Conservation (phyloP, 2,797 vertebrate species). For the Sylvia borin region DNA sequence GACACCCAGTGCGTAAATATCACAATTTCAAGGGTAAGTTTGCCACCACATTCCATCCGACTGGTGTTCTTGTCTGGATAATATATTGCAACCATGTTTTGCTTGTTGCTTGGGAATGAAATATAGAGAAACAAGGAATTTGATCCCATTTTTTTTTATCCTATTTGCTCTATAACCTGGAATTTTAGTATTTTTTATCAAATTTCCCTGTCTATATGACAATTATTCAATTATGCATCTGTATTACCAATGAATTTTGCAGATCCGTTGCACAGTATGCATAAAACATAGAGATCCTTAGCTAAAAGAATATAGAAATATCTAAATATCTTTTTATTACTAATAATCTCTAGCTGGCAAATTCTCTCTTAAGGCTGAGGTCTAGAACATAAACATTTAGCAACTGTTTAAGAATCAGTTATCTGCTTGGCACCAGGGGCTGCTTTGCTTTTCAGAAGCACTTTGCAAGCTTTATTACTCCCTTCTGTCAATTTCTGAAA, state of each 20-base stretch:
- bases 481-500: conserved; percentile 19
- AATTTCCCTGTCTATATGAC: not conserved
- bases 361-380: not conserved
- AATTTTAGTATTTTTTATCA: not conserved
- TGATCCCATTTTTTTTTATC: not conserved
- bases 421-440: not conserved
- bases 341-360: not conserved
- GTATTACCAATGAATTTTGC: not conserved
- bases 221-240: not conserved
- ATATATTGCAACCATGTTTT: not conserved
- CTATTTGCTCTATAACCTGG: not conserved
- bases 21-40: not conserved
- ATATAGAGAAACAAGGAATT: not conserved
- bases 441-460: not conserved
- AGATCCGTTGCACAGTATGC: not conserved
- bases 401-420: conserved; percentile 26
- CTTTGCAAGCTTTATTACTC: conserved; percentile 25
- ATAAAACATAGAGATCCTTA: not conserved
- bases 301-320: not conserved
- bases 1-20: not conserved
- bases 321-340: not conserved
- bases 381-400: conserved; percentile 6
- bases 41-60: not conserved
- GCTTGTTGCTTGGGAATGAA: not conserved
- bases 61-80: not conserved